Evolutionary conservation across 2,113 vertebrate species (phyloP), one percentile per base, ranked within the genome.

Genomic region (Turdus rufiventris): DNA sequence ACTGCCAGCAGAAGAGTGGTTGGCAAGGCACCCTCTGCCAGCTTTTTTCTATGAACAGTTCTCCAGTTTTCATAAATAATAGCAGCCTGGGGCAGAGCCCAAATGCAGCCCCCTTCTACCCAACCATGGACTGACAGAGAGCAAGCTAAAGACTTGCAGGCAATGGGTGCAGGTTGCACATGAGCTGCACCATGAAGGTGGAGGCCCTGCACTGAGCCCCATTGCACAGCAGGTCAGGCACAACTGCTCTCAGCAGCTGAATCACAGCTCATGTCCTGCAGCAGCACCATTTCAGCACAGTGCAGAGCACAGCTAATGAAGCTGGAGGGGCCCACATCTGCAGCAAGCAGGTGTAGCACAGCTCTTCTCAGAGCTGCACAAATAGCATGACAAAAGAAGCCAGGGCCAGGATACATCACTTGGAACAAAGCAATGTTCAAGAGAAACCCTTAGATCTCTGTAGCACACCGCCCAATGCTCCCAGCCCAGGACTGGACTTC

Each of bases 151-250:
- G 57, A 48, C 48, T 76, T 57, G 25, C 17, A 56, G 62, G 53
- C 1, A 0, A 26, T 13, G 31, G 53, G 25, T 67, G n/a, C 50
- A 48, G 13, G 48, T 6, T 65, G 25, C 17, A 71, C 0, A 0
- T 14, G 28, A 79, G n/a, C 71, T 68, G 5, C 20, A 61, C 9
- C 50, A 14, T 6, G 24, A 61, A 60, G 17, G 11, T 57, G n/a
- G 24, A 48, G 43, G 31, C 34, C 15, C 19, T 3, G 1, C 0
- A 1, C 20, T 1, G 6, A 88, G 33, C 48, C 76, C 66, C 43
- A 14, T 2, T 12, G 66, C 10, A 33, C 18, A 34, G 42, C 20
- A 85, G 18, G n/a, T 63, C 88, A 73, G 23, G 50, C 56, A 40
- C 28, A 28, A 33, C 61, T 65, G 42, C 81, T 81, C 42, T 62